phyloP scores from a whole-genome alignment of 2,888 invertebrate species.

The Perizoma affinitatum region DNA sequence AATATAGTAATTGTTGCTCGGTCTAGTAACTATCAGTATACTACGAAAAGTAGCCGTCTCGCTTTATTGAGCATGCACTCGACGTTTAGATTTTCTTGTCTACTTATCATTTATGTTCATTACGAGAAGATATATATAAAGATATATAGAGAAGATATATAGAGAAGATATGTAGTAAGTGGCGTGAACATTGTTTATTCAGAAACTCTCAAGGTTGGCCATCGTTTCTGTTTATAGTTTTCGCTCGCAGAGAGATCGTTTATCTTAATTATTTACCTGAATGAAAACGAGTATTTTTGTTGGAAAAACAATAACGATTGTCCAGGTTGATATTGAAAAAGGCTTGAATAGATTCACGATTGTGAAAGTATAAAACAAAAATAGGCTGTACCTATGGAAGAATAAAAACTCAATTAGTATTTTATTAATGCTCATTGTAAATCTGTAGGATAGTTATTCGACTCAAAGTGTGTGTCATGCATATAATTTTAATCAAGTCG shows the following conservation, averaged over 20 bases:
- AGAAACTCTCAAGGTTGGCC: conserved; percentile 18
- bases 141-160: conserved; percentile 21
- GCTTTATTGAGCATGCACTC: conserved; percentile 27
- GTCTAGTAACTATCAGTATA: conserved; percentile 34
- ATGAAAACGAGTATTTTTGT: conserved; percentile 2
- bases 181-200: conserved; percentile 30
- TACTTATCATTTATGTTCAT: conserved; percentile 28
- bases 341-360: conserved; percentile 6
- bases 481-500: too few species aligned
- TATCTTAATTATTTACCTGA: conserved; percentile 21
- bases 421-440: not conserved
- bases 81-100: conserved; percentile 12
- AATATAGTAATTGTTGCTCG: conserved; percentile 31
- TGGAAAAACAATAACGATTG: conserved; percentile 11
- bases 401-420: not conserved
- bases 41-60: conserved; percentile 30
- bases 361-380: conserved; percentile 3
- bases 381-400: not conserved
- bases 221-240: conserved; percentile 18
- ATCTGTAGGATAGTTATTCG: not conserved
- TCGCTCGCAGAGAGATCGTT: conserved; percentile 11
- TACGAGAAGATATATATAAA: conserved; percentile 21
- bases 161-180: conserved; percentile 20
- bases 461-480: not conserved
- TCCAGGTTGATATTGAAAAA: conserved; percentile 2